A percentile compares a stretch with the other conserved stretches of the same genome.
phyloP scores from a whole-genome alignment of 2,888 invertebrate species.

The Lacanobia oleracea region DNA sequence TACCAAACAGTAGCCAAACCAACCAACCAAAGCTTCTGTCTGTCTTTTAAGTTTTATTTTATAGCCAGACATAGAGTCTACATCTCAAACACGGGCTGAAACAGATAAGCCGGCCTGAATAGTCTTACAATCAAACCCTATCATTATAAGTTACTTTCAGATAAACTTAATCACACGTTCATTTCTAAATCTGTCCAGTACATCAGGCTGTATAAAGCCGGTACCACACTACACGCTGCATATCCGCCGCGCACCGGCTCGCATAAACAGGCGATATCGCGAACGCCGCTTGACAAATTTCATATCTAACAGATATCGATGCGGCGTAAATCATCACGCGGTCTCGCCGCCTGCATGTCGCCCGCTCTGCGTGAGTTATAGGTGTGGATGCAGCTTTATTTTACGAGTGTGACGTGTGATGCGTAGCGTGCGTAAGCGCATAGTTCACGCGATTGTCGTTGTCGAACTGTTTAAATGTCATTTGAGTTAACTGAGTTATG shows the following conservation, averaged over 20 bases:
- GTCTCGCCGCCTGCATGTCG: constrained; percentile 74
- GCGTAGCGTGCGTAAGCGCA: constrained; percentile 65
- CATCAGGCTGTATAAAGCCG: constrained; percentile 50
- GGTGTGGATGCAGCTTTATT: constrained; percentile 77
- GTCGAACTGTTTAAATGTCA: constrained; percentile 58
- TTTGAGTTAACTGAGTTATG: constrained; percentile 51
- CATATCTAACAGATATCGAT: constrained; percentile 88
- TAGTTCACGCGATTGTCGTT: constrained; percentile 64
- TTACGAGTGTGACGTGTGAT: constrained; percentile 70
- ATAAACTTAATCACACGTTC: constrained; percentile 47
- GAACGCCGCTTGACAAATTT: constrained; percentile 84
- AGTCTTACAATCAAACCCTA: constrained; percentile 22
- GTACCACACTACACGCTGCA: constrained; percentile 57
- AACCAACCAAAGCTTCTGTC: constrained; percentile 7
- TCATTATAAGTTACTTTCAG: constrained; percentile 51
- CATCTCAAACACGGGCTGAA: constrained; percentile 9
- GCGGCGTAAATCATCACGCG: constrained; percentile 82
- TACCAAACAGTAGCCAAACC: constrained; percentile 5
- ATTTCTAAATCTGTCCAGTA: constrained; percentile 50
- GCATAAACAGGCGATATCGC: constrained; percentile 85
- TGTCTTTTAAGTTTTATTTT: not conserved
- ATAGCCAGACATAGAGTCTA: not conserved
- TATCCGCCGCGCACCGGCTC: constrained; percentile 70
- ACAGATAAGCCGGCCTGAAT: constrained; percentile 32
- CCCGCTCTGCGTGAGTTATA: constrained; percentile 73